Evolutionary conservation across 2,888 invertebrate genomes (phyloP).

Genomic region (Marronus borbonicus): DNA sequence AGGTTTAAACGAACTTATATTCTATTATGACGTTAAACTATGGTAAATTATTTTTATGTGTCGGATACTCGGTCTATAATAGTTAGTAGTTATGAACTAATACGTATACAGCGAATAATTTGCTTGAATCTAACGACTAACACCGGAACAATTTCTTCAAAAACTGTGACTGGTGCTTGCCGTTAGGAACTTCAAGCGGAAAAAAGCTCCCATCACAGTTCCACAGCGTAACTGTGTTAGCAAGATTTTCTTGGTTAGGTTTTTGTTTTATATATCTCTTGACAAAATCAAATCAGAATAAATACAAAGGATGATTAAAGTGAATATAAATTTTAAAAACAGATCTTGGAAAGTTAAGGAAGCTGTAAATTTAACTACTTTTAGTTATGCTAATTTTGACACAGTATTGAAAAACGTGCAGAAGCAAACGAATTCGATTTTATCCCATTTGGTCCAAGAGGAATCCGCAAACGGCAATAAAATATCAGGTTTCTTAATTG

Average conservation of each 20-base stretch:
- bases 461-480: slow-evolving; percentile 27
- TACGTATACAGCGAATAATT: no score
- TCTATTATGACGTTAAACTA: no score
- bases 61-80: no score
- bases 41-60: no score
- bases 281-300: background rate
- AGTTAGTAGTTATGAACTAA: no score
- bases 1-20: no score
- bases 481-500: slow-evolving; percentile 30
- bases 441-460: slow-evolving; percentile 43
- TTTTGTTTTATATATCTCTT: background rate
- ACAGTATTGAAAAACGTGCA: slow-evolving; percentile 27
- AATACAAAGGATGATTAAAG: slow-evolving; percentile 38
- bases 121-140: no score
- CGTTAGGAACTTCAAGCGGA: no score
- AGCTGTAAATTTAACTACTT: background rate
- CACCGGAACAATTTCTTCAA: no score
- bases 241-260: background rate
- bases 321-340: slow-evolving; percentile 32
- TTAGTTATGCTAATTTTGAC: slow-evolving; percentile 23
- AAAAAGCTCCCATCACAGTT: no score
- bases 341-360: slow-evolving; percentile 35
- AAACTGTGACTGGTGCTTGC: no score
- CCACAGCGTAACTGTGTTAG: background rate
- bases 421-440: slow-evolving; percentile 39